Percentiles rank a stretch among this genome's conserved stretches.
These are phyloP conservation scores for Orbicella faveolata DNA, from an alignment of 64 coral and sea anemone genomes.

Conservation along the genomic window DNA sequence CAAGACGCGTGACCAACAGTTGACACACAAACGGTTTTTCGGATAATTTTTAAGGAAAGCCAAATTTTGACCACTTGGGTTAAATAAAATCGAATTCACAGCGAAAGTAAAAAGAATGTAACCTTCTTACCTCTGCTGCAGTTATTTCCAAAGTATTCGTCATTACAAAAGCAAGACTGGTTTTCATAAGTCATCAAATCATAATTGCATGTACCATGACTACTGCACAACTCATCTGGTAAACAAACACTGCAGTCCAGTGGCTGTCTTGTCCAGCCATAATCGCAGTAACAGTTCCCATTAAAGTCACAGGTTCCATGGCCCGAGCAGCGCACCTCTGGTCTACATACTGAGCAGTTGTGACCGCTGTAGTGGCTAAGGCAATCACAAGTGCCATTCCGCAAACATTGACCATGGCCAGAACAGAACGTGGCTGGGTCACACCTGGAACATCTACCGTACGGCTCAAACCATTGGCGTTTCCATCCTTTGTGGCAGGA, in stretches of 20 bases:
- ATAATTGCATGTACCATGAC: constrained; percentile 69
- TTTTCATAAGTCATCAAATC: constrained; percentile 48
- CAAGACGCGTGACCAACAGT: no score
- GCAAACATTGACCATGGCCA: constrained; percentile 53
- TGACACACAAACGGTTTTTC: no score
- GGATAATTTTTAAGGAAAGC: no score
- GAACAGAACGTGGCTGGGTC: constrained; percentile 56
- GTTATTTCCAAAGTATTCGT: constrained; percentile 37
- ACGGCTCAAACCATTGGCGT: constrained; percentile 76
- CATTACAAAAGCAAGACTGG: constrained; percentile 54
- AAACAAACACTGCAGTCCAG: constrained; percentile 67
- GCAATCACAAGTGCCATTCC: constrained; percentile 68
- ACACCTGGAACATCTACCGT: constrained; percentile 67
- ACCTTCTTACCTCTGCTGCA: constrained; percentile 46
- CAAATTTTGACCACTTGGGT: no score
- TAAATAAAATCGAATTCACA: no score
- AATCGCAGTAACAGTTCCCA: constrained; percentile 52
- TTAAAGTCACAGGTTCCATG: constrained; percentile 70
- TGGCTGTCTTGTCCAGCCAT: constrained; percentile 56
- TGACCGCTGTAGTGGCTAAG: constrained; percentile 48
- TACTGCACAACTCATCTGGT: constrained; percentile 61
- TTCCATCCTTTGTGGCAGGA: constrained; percentile 49
- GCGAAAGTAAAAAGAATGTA: no score
- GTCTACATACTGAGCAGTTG: constrained; percentile 50
- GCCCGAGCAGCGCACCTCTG: constrained; percentile 60